Evolutionary conservation across 1,140 invertebrate genomes (phyloP), one percentile per base, ranked within the genome.

Genomic region (Dendrolimus kikuchii): DNA sequence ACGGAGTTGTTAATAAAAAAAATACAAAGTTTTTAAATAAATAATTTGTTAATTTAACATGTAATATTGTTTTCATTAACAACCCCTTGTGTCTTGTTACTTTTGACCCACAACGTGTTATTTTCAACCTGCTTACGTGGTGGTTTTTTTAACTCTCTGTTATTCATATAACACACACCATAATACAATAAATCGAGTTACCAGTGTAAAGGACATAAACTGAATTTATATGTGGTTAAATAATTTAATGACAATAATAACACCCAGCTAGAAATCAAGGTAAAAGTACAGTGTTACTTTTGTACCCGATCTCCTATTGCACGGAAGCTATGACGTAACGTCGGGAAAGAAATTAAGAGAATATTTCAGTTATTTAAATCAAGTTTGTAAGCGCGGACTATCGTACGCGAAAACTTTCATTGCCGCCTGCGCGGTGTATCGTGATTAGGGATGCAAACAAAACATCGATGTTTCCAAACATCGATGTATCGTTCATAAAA

Each of bases 251-350:
- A 51, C 44, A 62, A 62, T 52, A 58, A 50, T 53, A 7, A 58
- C 41, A 55, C 49, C 38, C 36, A 58, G 40, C 49, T 5, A 62
- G 49, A 55, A 57, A 62, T 9, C 55, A 62, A 58, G 38, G 52
- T 58, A 58, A 62, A 57, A 57, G 55, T 51, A 57, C 51, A 62
- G 46, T 62, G 60, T 58, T 57, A 55, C 55, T 55, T 58, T 58
- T 57, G 51, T 57, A 46, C 60, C 49, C 52, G 59, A 48, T 60
- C 58, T 60, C 44, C 57, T n/a, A n/a, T n/a, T n/a, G n/a, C n/a
- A n/a, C n/a, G n/a, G n/a, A n/a, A n/a, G n/a, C n/a, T n/a, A n/a
- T n/a, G n/a, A n/a, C n/a, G n/a, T n/a, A n/a, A n/a, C n/a, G n/a
- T n/a, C n/a, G n/a, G n/a, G n/a, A n/a, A n/a, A n/a, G n/a, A n/a